Evolutionary conservation across 2,888 invertebrate genomes (phyloP), one percentile per base, ranked within the genome.

Genomic region (Fabriciana adippe): DNA sequence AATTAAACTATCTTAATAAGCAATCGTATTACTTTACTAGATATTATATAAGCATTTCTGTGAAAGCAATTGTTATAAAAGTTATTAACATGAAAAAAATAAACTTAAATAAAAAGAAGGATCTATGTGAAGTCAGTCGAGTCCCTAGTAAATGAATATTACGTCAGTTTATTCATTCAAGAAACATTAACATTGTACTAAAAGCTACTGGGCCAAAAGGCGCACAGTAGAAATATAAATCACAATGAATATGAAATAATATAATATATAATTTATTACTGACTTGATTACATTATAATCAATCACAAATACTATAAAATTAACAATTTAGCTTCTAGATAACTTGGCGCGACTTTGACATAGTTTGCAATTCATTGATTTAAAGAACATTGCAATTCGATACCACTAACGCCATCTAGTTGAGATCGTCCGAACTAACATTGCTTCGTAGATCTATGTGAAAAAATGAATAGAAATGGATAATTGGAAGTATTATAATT

Each of bases 311-410:
- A 72, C 74, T 75, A 80, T 85, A 80, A 82, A 85, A 81, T 81
- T 73, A 64, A 73, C 67, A 61, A 62, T 45, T 76, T 75, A 78
- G 74, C 78, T 76, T 79, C 78, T 75, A 79, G 83, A 86, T 83
- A 82, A 76, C 78, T 76, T 78, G 78, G 78, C 79, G 80, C 80
- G 85, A 78, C 84, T 88, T 87, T 88, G 87, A 86, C 87, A 87
- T 73, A 85, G 35, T 41, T 41, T 41, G 35, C 35, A 11, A 41
- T 41, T 41, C 60, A 68, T 69, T 62, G 62, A 55, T 56, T 66
- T 26, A 18, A 61, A 63, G 26, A 55, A 16, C 35, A 13, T 16
- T 57, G 63, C 45, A 66, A 31, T 62, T 73, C 57, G 75, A 41
- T 70, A 78, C 79, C 13, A 50, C 73, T 86, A 77, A 71, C 86